Percentiles rank a stretch among this genome's conserved stretches.
phyloP scores from a whole-genome alignment of 2,888 invertebrate species.

The Athetis lepigone region DNA sequence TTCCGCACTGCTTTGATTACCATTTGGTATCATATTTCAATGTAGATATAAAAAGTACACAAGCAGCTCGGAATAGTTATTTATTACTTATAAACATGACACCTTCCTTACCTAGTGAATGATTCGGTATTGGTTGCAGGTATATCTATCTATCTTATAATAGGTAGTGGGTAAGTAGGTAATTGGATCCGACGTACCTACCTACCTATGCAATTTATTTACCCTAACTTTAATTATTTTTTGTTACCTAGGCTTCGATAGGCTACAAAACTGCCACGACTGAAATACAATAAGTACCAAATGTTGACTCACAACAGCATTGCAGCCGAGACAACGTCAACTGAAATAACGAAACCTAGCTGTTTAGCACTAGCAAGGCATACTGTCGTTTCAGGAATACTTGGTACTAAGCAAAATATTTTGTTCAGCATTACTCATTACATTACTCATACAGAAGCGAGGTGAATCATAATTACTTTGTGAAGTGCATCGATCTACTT shows the following conservation, averaged over 20 bases:
- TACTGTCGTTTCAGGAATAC: background rate
- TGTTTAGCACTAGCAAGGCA: background rate
- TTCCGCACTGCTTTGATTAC: slow-evolving; percentile 23
- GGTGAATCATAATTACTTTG: background rate
- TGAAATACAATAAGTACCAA: background rate
- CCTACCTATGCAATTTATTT: no score
- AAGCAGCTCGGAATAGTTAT: no score
- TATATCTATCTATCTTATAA: no score
- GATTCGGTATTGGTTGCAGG: background rate
- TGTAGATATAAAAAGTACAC: background rate
- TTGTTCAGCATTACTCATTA: background rate
- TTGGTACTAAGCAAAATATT: background rate
- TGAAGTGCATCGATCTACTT: no score
- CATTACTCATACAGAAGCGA: background rate
- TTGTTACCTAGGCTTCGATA: background rate
- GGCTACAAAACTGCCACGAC: background rate
- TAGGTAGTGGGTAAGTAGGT: no score
- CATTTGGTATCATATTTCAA: slow-evolving; percentile 19
- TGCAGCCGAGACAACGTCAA: background rate
- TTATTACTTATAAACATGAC: no score
- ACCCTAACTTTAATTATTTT: no score
- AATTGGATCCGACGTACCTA: no score
- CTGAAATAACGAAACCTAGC: background rate
- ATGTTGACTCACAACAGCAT: background rate
- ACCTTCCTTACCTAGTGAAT: background rate